Percentiles rank a stretch among this genome's conserved stretches.
These are phyloP conservation scores for Chouioia cunea DNA, from an alignment of 2,888 invertebrate species.

Conservation along the genomic window DNA sequence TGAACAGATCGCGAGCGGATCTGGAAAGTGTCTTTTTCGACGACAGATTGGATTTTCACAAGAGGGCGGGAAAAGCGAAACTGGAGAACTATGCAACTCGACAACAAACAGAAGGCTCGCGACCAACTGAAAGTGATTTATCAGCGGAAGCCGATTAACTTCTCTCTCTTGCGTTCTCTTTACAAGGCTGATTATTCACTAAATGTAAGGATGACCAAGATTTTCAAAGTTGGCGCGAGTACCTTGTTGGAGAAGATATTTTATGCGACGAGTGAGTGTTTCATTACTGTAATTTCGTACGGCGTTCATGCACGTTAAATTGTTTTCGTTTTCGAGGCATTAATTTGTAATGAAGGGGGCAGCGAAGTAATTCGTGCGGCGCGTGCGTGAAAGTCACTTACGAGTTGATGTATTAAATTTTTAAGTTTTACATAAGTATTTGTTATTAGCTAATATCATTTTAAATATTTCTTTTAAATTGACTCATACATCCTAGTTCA, in stretches of 20 bases:
- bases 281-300: conserved; percentile 15
- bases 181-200: conserved; percentile 49
- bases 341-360: background rate
- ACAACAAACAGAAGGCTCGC: conserved; percentile 62
- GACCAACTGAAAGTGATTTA: conserved; percentile 56
- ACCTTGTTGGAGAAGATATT: too few relatives aligned
- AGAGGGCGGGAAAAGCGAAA: conserved; percentile 7
- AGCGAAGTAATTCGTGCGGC: too few relatives aligned
- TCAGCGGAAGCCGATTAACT: conserved; percentile 62
- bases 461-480: too few relatives aligned
- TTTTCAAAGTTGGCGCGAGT: conserved; percentile 3
- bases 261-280: conserved; percentile 15
- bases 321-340: conserved; percentile 9
- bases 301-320: background rate
- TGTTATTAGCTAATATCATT: too few relatives aligned
- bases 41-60: conserved; percentile 46
- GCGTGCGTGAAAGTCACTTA: too few relatives aligned
- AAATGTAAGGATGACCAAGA: conserved; percentile 31
- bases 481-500: too few relatives aligned
- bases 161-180: conserved; percentile 53
- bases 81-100: conserved; percentile 38
- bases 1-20: conserved; percentile 50
- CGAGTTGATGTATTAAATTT: too few relatives aligned
- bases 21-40: conserved; percentile 53
- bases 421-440: too few relatives aligned